These are phyloP conservation scores for Drosophila robusta DNA, from an alignment of 2,888 invertebrate genomes.

Conservation along the genomic window DNA sequence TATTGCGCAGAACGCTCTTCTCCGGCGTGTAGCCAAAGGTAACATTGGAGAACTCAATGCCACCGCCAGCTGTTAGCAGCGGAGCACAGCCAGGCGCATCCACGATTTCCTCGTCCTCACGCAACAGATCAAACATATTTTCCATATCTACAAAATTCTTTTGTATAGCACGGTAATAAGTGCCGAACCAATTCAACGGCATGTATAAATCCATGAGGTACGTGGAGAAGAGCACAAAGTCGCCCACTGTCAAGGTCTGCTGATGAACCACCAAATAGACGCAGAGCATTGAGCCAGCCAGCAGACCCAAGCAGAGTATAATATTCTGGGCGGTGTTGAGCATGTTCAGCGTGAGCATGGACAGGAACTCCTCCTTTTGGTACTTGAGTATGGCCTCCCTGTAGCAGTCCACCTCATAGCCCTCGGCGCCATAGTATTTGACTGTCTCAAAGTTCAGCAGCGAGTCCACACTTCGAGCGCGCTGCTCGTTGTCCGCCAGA, in stretches of 20 bases:
- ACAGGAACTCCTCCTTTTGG: slow-evolving; percentile 96
- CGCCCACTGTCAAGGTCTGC: slow-evolving; percentile 93
- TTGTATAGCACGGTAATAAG: slow-evolving; percentile 98
- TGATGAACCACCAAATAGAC: slow-evolving; percentile 92
- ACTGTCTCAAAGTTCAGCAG: slow-evolving; percentile 99
- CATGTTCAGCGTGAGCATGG: slow-evolving; percentile 93
- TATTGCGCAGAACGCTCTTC: slow-evolving; percentile 90
- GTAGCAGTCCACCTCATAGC: slow-evolving; percentile 95
- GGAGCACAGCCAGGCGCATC: slow-evolving; percentile 93
- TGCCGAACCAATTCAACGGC: slow-evolving; percentile 99
- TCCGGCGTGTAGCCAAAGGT: slow-evolving; percentile 95
- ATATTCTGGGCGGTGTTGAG: slow-evolving; percentile 96
- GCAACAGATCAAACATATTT: slow-evolving; percentile 98
- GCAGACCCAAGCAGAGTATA: slow-evolving; percentile 93
- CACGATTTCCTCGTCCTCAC: slow-evolving; percentile 93
- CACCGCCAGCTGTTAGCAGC: slow-evolving; percentile 87
- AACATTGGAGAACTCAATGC: slow-evolving; percentile 95
- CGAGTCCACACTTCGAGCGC: slow-evolving; percentile 97
- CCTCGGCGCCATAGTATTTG: slow-evolving; percentile 98
- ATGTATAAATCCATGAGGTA: slow-evolving; percentile 97
- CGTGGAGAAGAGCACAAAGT: slow-evolving; percentile 97
- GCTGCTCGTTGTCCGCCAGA: slow-evolving; percentile 95
- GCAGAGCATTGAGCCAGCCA: slow-evolving; percentile 95
- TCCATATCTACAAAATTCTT: slow-evolving; percentile 99
- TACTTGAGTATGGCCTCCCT: slow-evolving; percentile 93